phyloP scores from a whole-genome alignment of 2,888 invertebrate species.

The Oscheius sp. region DNA sequence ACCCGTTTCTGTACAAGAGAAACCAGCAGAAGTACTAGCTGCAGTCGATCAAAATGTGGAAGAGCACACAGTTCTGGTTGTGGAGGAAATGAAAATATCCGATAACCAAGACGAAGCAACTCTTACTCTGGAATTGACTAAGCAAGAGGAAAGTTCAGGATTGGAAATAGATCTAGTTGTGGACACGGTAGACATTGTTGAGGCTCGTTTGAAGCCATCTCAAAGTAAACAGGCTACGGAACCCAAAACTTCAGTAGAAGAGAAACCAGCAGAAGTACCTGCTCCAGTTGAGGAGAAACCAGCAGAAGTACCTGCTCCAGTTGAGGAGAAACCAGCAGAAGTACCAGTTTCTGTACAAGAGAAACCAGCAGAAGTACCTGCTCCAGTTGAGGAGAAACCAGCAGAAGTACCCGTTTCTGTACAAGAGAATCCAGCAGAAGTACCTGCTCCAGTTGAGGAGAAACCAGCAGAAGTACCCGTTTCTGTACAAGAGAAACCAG shows the following conservation, averaged over 20 bases:
- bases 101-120: too few species aligned
- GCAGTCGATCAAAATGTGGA: too few species aligned
- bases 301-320: not conserved
- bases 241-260: constrained; percentile 1
- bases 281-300: not conserved
- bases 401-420: not conserved
- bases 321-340: not conserved
- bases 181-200: too few species aligned
- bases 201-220: too few species aligned
- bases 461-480: not conserved
- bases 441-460: not conserved
- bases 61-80: too few species aligned
- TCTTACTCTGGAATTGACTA: too few species aligned
- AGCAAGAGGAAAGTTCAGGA: too few species aligned
- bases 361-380: not conserved
- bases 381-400: not conserved
- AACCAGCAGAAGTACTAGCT: too few species aligned
- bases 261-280: not conserved
- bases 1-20: too few species aligned
- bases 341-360: not conserved
- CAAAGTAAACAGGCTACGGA: too few species aligned
- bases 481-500: not conserved
- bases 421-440: not conserved
- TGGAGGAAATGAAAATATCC: too few species aligned
- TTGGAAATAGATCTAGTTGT: too few species aligned